phyloP scores from a whole-genome alignment of 2,888 invertebrate genomes.

The Fragum fragum region DNA sequence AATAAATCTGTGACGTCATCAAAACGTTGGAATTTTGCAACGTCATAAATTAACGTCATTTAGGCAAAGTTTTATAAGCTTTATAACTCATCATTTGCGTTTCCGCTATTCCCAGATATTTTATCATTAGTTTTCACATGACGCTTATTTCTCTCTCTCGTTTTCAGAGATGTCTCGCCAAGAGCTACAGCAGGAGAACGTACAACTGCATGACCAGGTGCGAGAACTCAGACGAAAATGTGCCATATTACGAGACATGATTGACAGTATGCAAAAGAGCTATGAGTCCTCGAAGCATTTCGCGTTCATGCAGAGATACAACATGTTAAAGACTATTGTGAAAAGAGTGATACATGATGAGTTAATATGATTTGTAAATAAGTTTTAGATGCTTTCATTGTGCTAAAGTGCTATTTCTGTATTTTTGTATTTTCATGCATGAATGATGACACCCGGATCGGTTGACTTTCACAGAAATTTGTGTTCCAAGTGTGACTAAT shows the following conservation, averaged over 20 bases:
- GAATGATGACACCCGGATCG: too few relatives aligned
- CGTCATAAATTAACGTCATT: too few relatives aligned
- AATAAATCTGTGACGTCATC: too few relatives aligned
- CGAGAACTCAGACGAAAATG: slow-evolving; percentile 79
- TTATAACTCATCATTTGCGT: too few relatives aligned
- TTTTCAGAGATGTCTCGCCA: slow-evolving; percentile 95
- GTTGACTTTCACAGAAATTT: too few relatives aligned
- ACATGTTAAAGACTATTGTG: slow-evolving; percentile 81
- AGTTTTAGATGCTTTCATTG: background rate
- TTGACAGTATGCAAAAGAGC: slow-evolving; percentile 76
- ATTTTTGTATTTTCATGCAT: too few relatives aligned
- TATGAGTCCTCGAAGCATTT: slow-evolving; percentile 82
- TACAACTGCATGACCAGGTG: slow-evolving; percentile 95
- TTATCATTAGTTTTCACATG: too few relatives aligned
- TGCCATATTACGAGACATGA: slow-evolving; percentile 80
- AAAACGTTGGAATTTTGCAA: too few relatives aligned
- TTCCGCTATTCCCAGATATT: too few relatives aligned
- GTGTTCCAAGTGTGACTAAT: too few relatives aligned
- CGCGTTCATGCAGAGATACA: slow-evolving; percentile 79
- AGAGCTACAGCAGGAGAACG: slow-evolving; percentile 97
- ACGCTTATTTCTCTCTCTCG: too few relatives aligned
- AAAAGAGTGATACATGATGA: slow-evolving; percentile 76
- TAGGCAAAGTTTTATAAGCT: too few relatives aligned
- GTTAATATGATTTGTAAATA: slow-evolving; percentile 37
- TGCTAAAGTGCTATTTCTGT: background rate